These are phyloP conservation scores for Pristiophorus japonicus DNA, from an alignment of 2,113 vertebrate genomes.

Conservation along the genomic window DNA sequence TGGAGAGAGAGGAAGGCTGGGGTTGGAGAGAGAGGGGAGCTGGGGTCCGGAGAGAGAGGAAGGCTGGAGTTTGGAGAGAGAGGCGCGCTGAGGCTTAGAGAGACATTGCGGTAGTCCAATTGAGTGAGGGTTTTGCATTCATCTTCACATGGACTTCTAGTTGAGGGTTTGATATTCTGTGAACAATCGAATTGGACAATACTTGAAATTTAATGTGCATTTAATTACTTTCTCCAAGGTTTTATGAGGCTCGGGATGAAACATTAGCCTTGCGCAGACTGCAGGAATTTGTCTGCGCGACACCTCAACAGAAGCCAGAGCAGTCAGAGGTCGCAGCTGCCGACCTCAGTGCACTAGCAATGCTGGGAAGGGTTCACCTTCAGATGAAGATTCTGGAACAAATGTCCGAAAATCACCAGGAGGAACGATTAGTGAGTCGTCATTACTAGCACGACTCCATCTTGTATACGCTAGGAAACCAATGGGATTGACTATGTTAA, in stretches of 20 bases:
- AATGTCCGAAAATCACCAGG: conserved; percentile 6
- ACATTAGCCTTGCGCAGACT: neutral
- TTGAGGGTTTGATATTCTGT: neutral
- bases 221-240: neutral
- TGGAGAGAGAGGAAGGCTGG: neutral
- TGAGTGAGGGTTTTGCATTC: neutral
- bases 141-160: neutral
- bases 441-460: neutral
- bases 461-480: neutral
- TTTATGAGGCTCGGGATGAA: neutral
- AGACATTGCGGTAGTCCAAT: neutral
- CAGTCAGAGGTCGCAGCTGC: neutral
- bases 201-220: neutral
- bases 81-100: neutral
- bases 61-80: neutral
- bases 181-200: neutral
- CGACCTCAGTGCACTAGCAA: neutral
- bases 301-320: neutral
- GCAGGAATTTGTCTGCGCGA: conserved; percentile 23
- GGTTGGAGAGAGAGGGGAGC: neutral
- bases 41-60: neutral
- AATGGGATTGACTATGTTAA: neutral
- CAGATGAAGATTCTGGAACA: conserved; percentile 20
- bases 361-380: neutral
- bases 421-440: conserved; percentile 10